Conservation (phyloP, 2,113 vertebrate genomes). For the Laterallus jamaicensis region DNA sequence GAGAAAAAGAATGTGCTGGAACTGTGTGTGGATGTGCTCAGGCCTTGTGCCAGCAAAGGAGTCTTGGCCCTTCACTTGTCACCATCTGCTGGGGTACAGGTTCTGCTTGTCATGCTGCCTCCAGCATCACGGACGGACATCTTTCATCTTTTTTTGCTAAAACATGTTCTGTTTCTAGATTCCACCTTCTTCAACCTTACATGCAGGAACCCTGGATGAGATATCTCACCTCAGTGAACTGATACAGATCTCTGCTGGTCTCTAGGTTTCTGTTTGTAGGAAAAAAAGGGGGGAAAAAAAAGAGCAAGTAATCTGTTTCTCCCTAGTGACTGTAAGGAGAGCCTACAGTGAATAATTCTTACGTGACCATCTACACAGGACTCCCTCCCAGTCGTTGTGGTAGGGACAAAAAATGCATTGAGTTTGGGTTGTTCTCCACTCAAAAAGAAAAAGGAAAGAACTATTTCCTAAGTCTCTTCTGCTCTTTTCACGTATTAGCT, state of each 20-base stretch:
- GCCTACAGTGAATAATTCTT: background rate
- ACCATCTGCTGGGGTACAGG: background rate
- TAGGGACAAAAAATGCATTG: background rate
- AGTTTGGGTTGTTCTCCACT: background rate
- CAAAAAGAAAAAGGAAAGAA: background rate
- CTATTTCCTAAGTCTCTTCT: background rate
- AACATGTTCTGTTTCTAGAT: background rate
- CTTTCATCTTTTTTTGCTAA: background rate
- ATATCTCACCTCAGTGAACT: background rate
- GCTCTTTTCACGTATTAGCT: background rate
- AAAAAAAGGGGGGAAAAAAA: background rate
- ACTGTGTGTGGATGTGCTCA: background rate
- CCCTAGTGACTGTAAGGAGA: background rate
- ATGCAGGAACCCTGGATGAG: background rate
- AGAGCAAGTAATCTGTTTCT: background rate
- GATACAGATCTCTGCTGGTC: background rate
- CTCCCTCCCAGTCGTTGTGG: background rate
- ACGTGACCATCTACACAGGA: background rate
- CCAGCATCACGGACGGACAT: background rate
- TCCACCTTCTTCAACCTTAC: background rate
- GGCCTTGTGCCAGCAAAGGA: background rate
- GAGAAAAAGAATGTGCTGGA: background rate
- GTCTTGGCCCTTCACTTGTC: background rate
- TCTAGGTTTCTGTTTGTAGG: background rate
- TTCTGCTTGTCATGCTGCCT: background rate